Conservation (phyloP, 2,113 vertebrate genomes). For the Hippocampus abdominalis region DNA sequence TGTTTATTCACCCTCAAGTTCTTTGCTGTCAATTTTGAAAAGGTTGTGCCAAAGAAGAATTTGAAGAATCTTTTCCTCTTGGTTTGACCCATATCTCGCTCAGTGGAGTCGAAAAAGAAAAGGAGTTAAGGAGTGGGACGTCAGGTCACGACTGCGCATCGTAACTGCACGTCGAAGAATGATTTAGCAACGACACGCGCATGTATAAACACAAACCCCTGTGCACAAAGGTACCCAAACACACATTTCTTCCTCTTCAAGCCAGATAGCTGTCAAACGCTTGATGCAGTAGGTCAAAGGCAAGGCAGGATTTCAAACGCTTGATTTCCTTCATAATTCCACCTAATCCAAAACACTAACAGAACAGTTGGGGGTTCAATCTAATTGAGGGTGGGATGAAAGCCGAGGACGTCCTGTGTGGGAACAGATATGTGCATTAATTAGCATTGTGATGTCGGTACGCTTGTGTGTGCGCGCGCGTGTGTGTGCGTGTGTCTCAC, state of each 20-base stretch:
- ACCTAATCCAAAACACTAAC: slow-evolving; percentile 63
- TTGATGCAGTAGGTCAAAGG: slow-evolving; percentile 55
- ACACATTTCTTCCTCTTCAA: slow-evolving; percentile 23
- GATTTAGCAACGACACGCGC: not conserved
- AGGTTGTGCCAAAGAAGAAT: not conserved
- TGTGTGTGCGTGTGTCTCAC: slow-evolving; percentile 8
- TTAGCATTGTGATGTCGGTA: slow-evolving; percentile 47
- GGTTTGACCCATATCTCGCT: slow-evolving; percentile 8
- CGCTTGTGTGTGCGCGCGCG: slow-evolving; percentile 14
- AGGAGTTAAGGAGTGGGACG: slow-evolving; percentile 2
- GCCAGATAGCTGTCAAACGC: slow-evolving; percentile 36
- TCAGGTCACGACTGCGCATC: not conserved
- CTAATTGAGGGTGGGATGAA: slow-evolving; percentile 63
- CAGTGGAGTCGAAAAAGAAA: not conserved
- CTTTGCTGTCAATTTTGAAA: slow-evolving; percentile 3
- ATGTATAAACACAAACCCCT: not conserved
- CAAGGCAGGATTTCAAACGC: slow-evolving; percentile 56
- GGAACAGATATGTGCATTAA: slow-evolving; percentile 66
- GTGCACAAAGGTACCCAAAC: slow-evolving; percentile 1
- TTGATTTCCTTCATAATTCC: slow-evolving; percentile 55
- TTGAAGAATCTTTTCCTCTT: slow-evolving; percentile 1
- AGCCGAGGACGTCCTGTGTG: slow-evolving; percentile 57
- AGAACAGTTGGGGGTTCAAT: slow-evolving; percentile 55
- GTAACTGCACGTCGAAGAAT: not conserved
- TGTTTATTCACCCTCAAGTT: slow-evolving; percentile 10